Evolutionary conservation across 64 coral and sea anemone species (phyloP).

Genomic region (Catalaphyllia jardinei): DNA sequence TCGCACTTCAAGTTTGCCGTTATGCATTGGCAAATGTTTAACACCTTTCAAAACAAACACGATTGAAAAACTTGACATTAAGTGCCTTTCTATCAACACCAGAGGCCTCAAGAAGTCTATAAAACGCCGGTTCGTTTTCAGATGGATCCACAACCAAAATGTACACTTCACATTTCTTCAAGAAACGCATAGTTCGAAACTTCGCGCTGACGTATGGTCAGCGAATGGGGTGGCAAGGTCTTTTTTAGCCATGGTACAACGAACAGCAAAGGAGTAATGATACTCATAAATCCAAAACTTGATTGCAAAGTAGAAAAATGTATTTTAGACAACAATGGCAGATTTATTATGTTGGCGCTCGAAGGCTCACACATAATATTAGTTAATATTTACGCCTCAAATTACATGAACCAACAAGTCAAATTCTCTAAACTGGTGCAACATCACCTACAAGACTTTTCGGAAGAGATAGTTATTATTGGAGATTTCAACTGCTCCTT

Average conservation of each 20-base stretch:
- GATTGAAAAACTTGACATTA: not conserved
- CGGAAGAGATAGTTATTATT: no score
- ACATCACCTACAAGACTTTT: no score
- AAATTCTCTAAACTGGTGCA: no score
- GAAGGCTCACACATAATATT: not conserved
- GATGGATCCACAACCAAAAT: conserved; percentile 8
- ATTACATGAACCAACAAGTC: conserved; percentile 23
- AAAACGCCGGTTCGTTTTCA: conserved; percentile 1
- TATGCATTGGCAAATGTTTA: no score
- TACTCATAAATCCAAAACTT: conserved; percentile 29
- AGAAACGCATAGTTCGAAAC: conserved; percentile 6
- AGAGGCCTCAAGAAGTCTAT: conserved; percentile 14
- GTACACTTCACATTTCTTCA: not conserved
- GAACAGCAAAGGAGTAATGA: conserved; percentile 1
- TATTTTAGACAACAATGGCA: conserved; percentile 19
- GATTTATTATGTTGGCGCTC: conserved; percentile 2
- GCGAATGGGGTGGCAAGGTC: conserved; percentile 14
- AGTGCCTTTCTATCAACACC: conserved; percentile 16
- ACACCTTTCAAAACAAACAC: not conserved
- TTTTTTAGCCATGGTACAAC: conserved; percentile 8
- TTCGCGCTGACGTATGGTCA: not conserved
- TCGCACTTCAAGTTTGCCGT: no score
- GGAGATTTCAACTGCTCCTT: no score
- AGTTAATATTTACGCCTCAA: conserved; percentile 6
- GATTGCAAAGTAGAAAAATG: conserved; percentile 15